Conservation (phyloP, 2,888 invertebrate species). For the Dione juno region DNA sequence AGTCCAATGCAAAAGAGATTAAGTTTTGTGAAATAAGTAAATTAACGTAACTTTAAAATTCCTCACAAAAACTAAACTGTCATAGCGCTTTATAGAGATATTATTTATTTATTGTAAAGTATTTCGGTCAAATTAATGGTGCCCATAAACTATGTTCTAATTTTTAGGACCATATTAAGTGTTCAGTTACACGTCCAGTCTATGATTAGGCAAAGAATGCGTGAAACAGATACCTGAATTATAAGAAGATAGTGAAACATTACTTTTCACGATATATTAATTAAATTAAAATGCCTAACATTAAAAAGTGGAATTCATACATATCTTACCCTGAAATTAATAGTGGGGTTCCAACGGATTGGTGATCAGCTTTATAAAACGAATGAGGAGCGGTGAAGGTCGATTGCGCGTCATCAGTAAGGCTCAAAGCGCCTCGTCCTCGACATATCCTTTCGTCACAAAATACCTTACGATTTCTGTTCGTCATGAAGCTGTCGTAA, state of each 20-base stretch:
- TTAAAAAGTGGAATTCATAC: slow-evolving; percentile 41
- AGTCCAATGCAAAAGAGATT: slow-evolving; percentile 83
- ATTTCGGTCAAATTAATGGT: slow-evolving; percentile 60
- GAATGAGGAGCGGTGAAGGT: slow-evolving; percentile 16
- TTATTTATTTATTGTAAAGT: slow-evolving; percentile 55
- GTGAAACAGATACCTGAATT: slow-evolving; percentile 74
- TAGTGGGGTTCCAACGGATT: slow-evolving; percentile 15
- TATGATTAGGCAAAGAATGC: slow-evolving; percentile 78
- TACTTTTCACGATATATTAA: slow-evolving; percentile 37
- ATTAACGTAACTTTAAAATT: slow-evolving; percentile 60
- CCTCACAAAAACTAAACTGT: slow-evolving; percentile 55
- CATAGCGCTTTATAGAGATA: slow-evolving; percentile 51
- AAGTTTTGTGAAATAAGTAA: slow-evolving; percentile 75
- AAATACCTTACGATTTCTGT: slow-evolving; percentile 63
- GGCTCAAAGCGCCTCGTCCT: slow-evolving; percentile 45
- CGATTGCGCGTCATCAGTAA: background rate
- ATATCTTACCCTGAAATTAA: slow-evolving; percentile 32
- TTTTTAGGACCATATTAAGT: slow-evolving; percentile 76
- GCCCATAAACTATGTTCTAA: slow-evolving; percentile 55
- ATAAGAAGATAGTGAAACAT: slow-evolving; percentile 55
- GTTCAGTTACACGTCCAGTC: slow-evolving; percentile 81
- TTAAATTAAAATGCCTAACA: slow-evolving; percentile 35
- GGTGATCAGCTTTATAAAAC: slow-evolving; percentile 14
- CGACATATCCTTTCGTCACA: slow-evolving; percentile 62
- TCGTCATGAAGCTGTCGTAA: slow-evolving; percentile 65